Evolutionary conservation across 2,797 vertebrate genomes (phyloP).

Genomic region (Bufotes viridis): DNA sequence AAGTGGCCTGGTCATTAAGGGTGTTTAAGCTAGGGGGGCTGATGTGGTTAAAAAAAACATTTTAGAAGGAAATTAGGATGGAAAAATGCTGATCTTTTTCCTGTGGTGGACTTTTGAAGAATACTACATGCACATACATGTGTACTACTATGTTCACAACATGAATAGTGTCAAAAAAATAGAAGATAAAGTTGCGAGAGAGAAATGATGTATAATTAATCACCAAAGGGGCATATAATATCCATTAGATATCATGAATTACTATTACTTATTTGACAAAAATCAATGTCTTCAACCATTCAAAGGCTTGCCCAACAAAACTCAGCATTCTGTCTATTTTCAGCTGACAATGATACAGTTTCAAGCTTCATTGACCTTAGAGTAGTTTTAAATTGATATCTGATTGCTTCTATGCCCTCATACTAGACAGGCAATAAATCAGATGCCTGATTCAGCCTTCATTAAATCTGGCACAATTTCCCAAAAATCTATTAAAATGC

Average conservation of each 20-base stretch:
- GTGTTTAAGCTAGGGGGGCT: no score
- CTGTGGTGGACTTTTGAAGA: no score
- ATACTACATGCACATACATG: no score
- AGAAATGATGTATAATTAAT: not conserved
- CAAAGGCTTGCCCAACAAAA: conserved; percentile 39
- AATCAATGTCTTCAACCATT: conserved; percentile 39
- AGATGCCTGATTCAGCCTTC: conserved; percentile 54
- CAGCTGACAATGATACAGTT: conserved; percentile 51
- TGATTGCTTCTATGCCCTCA: conserved; percentile 58
- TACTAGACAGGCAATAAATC: conserved; percentile 60
- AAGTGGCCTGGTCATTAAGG: no score
- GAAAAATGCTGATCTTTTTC: no score
- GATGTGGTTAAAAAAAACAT: no score
- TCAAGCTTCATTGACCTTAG: conserved; percentile 54
- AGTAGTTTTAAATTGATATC: conserved; percentile 60
- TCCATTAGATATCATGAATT: conserved; percentile 34
- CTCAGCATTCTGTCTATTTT: conserved; percentile 39
- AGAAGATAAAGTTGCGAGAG: not conserved
- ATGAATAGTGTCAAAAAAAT: not conserved
- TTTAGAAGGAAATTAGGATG: no score
- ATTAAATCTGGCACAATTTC: conserved; percentile 46
- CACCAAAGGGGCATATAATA: not conserved
- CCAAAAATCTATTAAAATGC: conserved; percentile 39
- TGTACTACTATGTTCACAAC: no score
- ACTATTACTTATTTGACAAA: conserved; percentile 18